A percentile compares a stretch with the other conserved stretches of the same genome.
phyloP scores from a whole-genome alignment of 2,888 invertebrate genomes.

The Lepidonotus clava region DNA sequence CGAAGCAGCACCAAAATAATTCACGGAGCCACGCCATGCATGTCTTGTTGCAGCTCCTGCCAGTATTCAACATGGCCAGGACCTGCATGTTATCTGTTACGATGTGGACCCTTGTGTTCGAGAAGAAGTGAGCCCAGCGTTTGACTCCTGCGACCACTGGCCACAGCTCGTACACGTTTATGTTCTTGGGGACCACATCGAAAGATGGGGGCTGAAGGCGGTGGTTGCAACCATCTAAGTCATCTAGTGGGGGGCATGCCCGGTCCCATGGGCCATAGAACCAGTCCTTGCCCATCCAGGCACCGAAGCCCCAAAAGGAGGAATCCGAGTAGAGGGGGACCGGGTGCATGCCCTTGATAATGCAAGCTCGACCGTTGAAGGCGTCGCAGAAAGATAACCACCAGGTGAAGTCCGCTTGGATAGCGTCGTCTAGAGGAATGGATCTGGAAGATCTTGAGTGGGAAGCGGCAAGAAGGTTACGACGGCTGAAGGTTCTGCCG shows the following conservation, averaged over 20 bases:
- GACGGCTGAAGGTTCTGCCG: neutral
- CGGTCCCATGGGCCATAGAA: neutral
- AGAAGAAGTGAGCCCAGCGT: neutral
- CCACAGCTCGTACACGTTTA: neutral
- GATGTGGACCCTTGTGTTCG: neutral
- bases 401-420: no score
- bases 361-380: neutral
- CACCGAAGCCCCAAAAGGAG: neutral
- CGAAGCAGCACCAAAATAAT: neutral
- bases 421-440: no score
- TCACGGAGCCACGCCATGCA: neutral
- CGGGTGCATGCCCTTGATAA: neutral
- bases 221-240: neutral
- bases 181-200: neutral
- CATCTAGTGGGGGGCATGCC: no score
- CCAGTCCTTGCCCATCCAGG: neutral
- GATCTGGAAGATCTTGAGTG: no score
- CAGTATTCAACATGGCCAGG: neutral
- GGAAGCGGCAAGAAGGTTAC: no score
- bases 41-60: neutral
- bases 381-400: no score
- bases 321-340: neutral
- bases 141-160: neutral
- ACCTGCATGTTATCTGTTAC: constrained; percentile 13
- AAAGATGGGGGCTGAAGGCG: neutral